phyloP scores from a whole-genome alignment of 2,888 invertebrate species.

The Steinernema hermaphroditum region DNA sequence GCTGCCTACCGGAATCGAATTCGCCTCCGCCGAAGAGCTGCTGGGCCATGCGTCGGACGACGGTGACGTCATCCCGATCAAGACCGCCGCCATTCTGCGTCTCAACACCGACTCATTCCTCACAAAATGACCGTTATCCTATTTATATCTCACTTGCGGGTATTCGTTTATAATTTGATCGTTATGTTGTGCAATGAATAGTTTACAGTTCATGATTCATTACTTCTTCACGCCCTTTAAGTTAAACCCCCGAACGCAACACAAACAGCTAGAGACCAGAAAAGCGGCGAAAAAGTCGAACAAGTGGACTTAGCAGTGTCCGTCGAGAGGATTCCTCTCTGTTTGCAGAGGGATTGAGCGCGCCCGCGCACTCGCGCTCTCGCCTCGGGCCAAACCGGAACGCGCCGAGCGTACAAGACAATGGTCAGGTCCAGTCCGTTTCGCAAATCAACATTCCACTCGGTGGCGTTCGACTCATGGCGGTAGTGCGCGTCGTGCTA shows the following conservation, averaged over 20 bases:
- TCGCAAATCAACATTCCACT: conserved; percentile 23
- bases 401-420: conserved; percentile 15
- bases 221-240: background rate
- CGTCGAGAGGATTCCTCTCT: conserved; percentile 28
- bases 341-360: conserved; percentile 21
- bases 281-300: conserved; percentile 4
- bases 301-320: conserved; percentile 31
- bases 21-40: background rate
- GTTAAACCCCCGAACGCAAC: background rate
- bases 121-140: background rate
- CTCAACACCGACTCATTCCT: background rate
- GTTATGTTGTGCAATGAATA: background rate
- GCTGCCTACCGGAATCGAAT: conserved; percentile 25
- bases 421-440: conserved; percentile 26
- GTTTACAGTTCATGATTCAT: too few relatives aligned
- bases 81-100: background rate
- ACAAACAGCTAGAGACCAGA: conserved; percentile 22
- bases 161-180: background rate
- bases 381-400: conserved; percentile 29
- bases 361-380: conserved; percentile 15
- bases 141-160: background rate
- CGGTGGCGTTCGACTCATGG: background rate
- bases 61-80: conserved; percentile 27
- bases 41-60: conserved; percentile 7
- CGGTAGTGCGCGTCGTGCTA: conserved; percentile 13